Evolutionary conservation across 2,888 invertebrate genomes (phyloP), one percentile per base, ranked within the genome.

Genomic region (Tromatobia lineatoria): DNA sequence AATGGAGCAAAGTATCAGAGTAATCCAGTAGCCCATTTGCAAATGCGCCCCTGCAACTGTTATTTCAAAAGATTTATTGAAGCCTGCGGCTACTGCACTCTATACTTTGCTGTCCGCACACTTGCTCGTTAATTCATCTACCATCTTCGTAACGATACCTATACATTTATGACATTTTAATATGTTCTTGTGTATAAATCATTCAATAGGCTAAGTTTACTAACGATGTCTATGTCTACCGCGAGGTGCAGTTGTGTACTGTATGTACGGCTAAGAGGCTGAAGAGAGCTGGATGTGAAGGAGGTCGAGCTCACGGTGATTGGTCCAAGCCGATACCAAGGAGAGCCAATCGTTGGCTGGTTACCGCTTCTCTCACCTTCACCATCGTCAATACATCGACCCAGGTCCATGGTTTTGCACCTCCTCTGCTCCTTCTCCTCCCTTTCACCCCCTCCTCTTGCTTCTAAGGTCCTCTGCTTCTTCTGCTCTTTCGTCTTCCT

Each of bases 341-440:
- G 82, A 87, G 88, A 88, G 87, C 91, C 91, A 92, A 91, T 91
- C 88, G 88, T 86, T 80, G 87, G 85, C 88, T 88, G 90, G 90
- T 90, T 88, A 88, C 88, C 88, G 81, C 88, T 87, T 87, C 90
- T 91, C 91, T 90, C 87, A 87, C 86, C 87, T 89, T 89, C 86
- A 86, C 83, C 86, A 57, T 82, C 75, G 80, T 85, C 83, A 87
- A 86, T 85, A 84, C 83, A 86, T 87, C 85, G 86, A 84, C 85
- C 84, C 71, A 64, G 85, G 85, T 86, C 84, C 87, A 84, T 20
- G 73, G 59, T 42, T 85, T 82, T 79, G 84, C 82, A 75, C 84
- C 84, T 85, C 84, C 84, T 85, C 78, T 64, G 52, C 88, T 87
- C 86, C 83, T 85, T 87, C 87, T 86, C 80, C 80, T 83, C 64